These are phyloP conservation scores for Trypoxylus dichotomus DNA, from an alignment of 1,140 invertebrate genomes.

Conservation along the genomic window DNA sequence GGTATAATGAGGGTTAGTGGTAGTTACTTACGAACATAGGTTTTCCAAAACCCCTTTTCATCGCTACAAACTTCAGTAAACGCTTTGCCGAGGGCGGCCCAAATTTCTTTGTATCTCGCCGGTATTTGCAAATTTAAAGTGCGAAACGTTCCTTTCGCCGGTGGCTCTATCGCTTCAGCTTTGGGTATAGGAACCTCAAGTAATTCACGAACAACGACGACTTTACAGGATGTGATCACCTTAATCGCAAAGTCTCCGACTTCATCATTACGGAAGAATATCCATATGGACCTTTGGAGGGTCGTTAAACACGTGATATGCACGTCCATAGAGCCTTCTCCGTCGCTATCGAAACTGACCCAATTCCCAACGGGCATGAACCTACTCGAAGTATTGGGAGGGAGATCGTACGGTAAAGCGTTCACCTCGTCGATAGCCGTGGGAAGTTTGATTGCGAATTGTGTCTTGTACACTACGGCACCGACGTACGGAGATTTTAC, in stretches of 20 bases:
- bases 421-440: not conserved
- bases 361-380: not conserved
- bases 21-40: too few relatives aligned
- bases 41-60: too few relatives aligned
- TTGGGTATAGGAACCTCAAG: too few relatives aligned
- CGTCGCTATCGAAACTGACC: not conserved
- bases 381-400: not conserved
- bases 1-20: too few relatives aligned
- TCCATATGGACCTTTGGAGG: not conserved
- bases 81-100: too few relatives aligned
- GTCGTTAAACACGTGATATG: not conserved
- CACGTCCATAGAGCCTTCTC: not conserved
- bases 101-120: too few relatives aligned
- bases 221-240: not conserved
- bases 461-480: not conserved
- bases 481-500: not conserved
- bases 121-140: too few relatives aligned
- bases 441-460: not conserved
- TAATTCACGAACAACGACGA: too few relatives aligned
- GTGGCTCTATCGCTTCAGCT: too few relatives aligned
- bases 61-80: too few relatives aligned
- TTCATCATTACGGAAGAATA: not conserved
- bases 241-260: not conserved
- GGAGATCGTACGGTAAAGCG: not conserved
- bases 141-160: too few relatives aligned